phyloP scores from a whole-genome alignment of 2,888 invertebrate species.

The Polyommatus iphigenia region DNA sequence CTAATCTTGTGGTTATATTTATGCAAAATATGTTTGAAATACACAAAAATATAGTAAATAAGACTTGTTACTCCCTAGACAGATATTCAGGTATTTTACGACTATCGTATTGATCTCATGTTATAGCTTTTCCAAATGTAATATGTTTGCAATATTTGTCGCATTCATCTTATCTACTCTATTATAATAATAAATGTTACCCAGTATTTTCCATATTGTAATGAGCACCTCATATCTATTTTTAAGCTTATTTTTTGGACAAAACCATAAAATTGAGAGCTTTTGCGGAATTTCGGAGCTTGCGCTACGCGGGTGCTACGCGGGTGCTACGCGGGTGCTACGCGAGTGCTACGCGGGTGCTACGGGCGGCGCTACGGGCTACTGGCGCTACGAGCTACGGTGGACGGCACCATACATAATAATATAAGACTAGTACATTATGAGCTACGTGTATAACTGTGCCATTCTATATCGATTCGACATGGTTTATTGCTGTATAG shows the following conservation, averaged over 20 bases:
- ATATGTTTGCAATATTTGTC: not conserved
- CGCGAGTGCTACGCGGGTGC: conserved; percentile 2
- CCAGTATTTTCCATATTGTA: not conserved
- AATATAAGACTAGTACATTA: conserved; percentile 5
- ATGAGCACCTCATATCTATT: not conserved
- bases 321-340: conserved; percentile 4
- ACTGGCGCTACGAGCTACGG: conserved; percentile 23
- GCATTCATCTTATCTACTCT: not conserved
- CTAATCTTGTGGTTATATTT: not conserved
- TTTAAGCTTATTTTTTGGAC: not conserved
- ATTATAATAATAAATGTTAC: not conserved
- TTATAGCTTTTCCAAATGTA: not conserved
- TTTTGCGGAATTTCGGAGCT: not conserved
- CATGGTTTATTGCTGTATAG: not conserved
- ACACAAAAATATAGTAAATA: not conserved
- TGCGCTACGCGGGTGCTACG: not conserved
- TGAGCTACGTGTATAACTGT: not conserved
- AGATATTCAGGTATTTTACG: not conserved
- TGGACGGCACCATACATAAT: conserved; percentile 2
- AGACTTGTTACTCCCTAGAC: not conserved
- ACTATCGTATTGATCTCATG: not conserved
- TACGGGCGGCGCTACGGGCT: conserved; percentile 12
- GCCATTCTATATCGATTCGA: not conserved
- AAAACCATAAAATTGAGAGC: not conserved
- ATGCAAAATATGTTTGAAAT: not conserved